A percentile compares a stretch with the other conserved stretches of the same genome.
Evolutionary conservation across 2,113 vertebrate species (phyloP).

Genomic region (Ondatra zibethicus): DNA sequence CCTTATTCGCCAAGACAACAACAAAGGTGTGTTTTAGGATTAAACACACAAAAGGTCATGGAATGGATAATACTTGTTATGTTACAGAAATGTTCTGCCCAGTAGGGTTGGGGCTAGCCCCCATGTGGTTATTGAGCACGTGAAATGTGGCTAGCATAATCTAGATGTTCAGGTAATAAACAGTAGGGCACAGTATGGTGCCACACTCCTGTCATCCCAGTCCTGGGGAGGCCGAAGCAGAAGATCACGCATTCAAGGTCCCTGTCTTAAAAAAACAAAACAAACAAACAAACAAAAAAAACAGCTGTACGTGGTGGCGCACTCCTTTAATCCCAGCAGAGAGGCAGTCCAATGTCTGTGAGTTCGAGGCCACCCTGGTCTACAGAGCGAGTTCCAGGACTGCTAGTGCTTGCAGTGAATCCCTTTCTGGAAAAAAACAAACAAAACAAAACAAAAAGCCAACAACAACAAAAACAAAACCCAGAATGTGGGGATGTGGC

Average conservation of each 20-base stretch:
- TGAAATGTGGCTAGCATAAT: neutral
- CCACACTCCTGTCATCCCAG: neutral
- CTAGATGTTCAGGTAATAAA: neutral
- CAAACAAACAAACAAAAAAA: neutral
- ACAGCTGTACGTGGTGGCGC: neutral
- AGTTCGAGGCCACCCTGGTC: neutral
- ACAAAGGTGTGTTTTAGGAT: neutral
- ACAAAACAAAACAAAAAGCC: neutral
- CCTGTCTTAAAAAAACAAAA: neutral
- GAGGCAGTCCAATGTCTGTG: neutral
- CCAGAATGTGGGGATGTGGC: neutral
- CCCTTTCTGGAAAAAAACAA: neutral
- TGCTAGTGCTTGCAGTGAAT: neutral
- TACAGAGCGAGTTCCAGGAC: neutral
- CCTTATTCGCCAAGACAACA: neutral
- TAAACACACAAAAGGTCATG: neutral
- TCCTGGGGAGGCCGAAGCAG: neutral
- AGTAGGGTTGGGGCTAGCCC: rapidly evolving
- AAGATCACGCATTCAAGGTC: neutral
- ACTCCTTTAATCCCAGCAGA: neutral
- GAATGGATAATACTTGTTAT: neutral
- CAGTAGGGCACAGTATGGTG: neutral
- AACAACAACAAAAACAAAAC: neutral
- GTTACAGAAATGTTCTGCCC: no score
- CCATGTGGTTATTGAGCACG: neutral